phyloP scores from a whole-genome alignment of 2,888 invertebrate species.

The Leistus spinibarbis region DNA sequence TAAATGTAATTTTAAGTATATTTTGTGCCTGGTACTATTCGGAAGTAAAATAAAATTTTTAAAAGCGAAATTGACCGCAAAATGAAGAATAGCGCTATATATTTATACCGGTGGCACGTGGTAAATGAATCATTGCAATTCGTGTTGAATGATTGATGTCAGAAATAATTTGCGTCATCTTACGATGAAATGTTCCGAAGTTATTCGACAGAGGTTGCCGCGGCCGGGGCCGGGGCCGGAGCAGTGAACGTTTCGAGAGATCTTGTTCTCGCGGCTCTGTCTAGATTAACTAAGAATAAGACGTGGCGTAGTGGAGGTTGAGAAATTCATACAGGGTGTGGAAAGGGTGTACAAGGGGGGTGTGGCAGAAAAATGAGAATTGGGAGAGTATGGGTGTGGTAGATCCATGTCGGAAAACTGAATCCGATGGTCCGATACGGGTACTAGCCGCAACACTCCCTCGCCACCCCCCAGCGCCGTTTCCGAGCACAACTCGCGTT shows the following conservation, averaged over 20 bases:
- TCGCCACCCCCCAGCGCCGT: background rate
- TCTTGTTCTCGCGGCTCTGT: conserved; percentile 19
- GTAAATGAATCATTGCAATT: background rate
- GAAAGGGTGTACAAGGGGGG: background rate
- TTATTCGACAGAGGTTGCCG: background rate
- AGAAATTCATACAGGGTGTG: too few relatives aligned
- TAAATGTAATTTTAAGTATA: too few relatives aligned
- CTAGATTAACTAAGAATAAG: conserved; percentile 35
- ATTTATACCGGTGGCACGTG: background rate
- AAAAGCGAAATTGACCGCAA: too few relatives aligned
- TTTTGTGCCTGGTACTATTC: too few relatives aligned
- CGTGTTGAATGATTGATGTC: background rate
- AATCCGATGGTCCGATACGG: conserved; percentile 10
- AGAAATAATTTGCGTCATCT: background rate
- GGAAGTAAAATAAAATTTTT: too few relatives aligned
- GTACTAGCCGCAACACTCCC: background rate
- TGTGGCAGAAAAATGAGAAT: background rate
- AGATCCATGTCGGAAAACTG: conserved; percentile 3
- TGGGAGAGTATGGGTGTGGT: background rate
- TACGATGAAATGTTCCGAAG: background rate
- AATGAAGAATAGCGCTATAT: too few relatives aligned
- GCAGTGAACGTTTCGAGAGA: background rate
- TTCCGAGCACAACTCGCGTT: background rate
- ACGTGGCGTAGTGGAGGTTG: background rate
- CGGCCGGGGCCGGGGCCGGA: background rate